phyloP scores from a whole-genome alignment of 2,888 invertebrate genomes.

The Dynastes grantii region DNA sequence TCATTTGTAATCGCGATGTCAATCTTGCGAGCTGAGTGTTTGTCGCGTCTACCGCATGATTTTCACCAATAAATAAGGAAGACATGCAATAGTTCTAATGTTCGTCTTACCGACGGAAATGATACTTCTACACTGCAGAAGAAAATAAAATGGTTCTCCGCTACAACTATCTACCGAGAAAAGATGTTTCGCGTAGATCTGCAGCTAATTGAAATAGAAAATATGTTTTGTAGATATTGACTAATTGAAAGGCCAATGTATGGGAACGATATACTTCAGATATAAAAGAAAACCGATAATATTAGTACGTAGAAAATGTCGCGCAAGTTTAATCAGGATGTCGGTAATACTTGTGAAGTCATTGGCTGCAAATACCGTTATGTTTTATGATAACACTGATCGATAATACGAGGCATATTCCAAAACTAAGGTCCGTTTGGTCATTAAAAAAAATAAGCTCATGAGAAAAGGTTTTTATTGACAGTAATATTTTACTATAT shows the following conservation, averaged over 20 bases:
- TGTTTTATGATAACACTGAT: too few species aligned
- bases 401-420: too few species aligned
- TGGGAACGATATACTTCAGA: conserved; percentile 2
- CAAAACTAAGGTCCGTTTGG: too few species aligned
- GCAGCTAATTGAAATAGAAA: conserved; percentile 26
- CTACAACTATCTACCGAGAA: conserved; percentile 14
- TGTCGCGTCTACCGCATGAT: conserved; percentile 58
- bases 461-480: too few species aligned
- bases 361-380: background rate
- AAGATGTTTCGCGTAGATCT: conserved; percentile 19
- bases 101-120: conserved; percentile 48
- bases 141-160: conserved; percentile 26
- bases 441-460: too few species aligned
- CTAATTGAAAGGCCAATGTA: conserved; percentile 21
- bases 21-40: conserved; percentile 58
- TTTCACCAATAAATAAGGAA: conserved; percentile 60
- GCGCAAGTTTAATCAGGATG: background rate
- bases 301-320: conserved; percentile 14
- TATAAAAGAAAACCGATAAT: conserved; percentile 6
- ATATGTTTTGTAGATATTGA: conserved; percentile 30
- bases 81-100: conserved; percentile 54
- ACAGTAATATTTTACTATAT: too few species aligned
- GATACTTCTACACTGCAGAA: conserved; percentile 3
- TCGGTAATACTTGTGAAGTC: background rate
- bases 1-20: conserved; percentile 62